Conservation (phyloP, 2,888 invertebrate genomes). For the Nezara viridula region DNA sequence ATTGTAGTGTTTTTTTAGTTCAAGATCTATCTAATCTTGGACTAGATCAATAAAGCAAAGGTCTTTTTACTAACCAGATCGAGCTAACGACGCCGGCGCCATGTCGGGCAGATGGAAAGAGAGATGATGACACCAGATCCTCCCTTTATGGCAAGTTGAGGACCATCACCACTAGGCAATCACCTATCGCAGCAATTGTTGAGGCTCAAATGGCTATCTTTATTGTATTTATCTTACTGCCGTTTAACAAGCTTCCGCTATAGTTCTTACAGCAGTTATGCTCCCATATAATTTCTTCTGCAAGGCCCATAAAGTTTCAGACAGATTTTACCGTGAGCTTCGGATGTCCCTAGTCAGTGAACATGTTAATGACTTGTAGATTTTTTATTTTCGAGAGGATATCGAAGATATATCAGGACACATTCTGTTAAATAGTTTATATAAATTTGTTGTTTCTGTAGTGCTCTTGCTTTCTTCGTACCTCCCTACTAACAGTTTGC, state of each 20-base stretch:
- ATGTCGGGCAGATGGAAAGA: neutral
- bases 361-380: neutral
- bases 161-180: neutral
- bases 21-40: no score
- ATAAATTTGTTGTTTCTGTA: no score
- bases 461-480: no score
- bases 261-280: slow-evolving; percentile 9
- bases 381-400: neutral
- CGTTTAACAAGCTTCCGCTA: neutral
- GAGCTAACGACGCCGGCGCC: neutral
- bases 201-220: neutral
- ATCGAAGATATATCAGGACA: no score
- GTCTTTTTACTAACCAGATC: neutral
- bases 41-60: neutral
- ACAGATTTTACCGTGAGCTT: neutral
- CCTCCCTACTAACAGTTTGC: no score
- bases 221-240: slow-evolving; percentile 12
- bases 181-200: neutral
- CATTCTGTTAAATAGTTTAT: no score
- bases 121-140: neutral
- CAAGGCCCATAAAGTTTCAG: neutral
- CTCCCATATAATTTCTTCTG: neutral
- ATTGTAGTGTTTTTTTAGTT: no score
- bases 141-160: neutral
- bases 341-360: neutral